Percentiles rank a stretch among this genome's conserved stretches.
Evolutionary conservation across 2,113 vertebrate species (phyloP).

Genomic region (Myotis lucifugus): DNA sequence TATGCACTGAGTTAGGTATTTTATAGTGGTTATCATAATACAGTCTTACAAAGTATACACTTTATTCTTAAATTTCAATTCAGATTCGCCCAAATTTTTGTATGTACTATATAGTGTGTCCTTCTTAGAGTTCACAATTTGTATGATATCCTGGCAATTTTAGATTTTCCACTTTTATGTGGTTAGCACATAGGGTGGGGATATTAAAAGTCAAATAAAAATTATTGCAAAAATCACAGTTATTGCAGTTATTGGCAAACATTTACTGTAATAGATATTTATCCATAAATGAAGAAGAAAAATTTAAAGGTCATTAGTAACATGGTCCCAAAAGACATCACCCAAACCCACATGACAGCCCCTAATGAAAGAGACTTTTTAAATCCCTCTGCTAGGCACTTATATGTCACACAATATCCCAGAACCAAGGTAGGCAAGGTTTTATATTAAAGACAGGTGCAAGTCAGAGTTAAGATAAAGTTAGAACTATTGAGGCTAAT

Average conservation of each 20-base stretch:
- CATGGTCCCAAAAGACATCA: not conserved
- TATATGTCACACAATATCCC: not conserved
- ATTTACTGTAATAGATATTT: not conserved
- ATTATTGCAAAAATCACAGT: not conserved
- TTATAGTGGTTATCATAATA: not conserved
- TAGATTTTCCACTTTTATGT: not conserved
- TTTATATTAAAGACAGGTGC: constrained; percentile 53
- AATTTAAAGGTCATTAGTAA: not conserved
- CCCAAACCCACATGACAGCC: not conserved
- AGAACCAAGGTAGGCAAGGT: not conserved
- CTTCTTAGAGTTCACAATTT: not conserved
- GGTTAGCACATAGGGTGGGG: not conserved
- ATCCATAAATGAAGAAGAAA: constrained; percentile 7
- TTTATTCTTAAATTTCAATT: not conserved
- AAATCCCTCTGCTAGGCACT: not conserved
- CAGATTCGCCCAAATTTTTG: not conserved
- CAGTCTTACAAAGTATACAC: not conserved
- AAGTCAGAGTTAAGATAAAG: constrained; percentile 53
- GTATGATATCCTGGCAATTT: not conserved
- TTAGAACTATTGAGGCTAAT: constrained; percentile 42
- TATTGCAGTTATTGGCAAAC: not conserved
- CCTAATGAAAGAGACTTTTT: not conserved
- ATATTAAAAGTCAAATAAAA: constrained; percentile 24
- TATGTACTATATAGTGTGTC: not conserved
- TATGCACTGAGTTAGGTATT: not conserved